Percentiles rank a stretch among this genome's conserved stretches.
Conservation (phyloP, 37 sponge, comb jelly and placozoan genomes). For the Mnemiopsis leidyi region DNA sequence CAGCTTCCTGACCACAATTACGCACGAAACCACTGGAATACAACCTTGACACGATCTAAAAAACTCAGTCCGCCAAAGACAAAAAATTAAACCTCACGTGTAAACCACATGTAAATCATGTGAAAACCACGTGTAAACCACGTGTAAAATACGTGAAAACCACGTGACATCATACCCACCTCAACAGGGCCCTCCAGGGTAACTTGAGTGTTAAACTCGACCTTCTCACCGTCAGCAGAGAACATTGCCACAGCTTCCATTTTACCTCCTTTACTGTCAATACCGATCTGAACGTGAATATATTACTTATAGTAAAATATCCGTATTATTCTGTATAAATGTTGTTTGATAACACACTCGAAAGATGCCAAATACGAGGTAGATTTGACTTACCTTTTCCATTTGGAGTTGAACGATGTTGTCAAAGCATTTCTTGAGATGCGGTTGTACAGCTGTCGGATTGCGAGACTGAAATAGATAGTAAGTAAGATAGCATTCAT, state of each 20-base stretch:
- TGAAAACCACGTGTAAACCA: too few species aligned
- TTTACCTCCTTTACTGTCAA: constrained; percentile 68
- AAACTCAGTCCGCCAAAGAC: too few species aligned
- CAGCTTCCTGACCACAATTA: too few species aligned
- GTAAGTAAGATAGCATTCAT: too few species aligned
- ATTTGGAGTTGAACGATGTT: constrained; percentile 89
- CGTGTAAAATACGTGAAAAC: background rate
- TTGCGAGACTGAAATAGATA: constrained; percentile 37
- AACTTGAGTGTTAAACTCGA: constrained; percentile 78
- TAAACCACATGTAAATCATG: too few species aligned
- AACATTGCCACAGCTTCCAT: constrained; percentile 89
- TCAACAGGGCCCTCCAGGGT: constrained; percentile 93
- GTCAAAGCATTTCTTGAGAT: constrained; percentile 99
- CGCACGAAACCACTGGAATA: too few species aligned
- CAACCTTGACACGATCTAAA: too few species aligned
- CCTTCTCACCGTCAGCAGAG: constrained; percentile 96
- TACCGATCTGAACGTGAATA: constrained; percentile 29
- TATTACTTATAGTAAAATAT: too few species aligned
- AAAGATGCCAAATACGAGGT: too few species aligned
- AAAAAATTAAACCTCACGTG: too few species aligned
- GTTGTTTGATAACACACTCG: too few species aligned
- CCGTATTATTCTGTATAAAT: too few species aligned
- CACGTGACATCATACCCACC: constrained; percentile 64
- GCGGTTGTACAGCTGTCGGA: constrained; percentile 80
- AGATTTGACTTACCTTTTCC: constrained; percentile 70